These are phyloP conservation scores for Ammospiza nelsoni DNA, from an alignment of 2,113 vertebrate genomes.

Conservation along the genomic window DNA sequence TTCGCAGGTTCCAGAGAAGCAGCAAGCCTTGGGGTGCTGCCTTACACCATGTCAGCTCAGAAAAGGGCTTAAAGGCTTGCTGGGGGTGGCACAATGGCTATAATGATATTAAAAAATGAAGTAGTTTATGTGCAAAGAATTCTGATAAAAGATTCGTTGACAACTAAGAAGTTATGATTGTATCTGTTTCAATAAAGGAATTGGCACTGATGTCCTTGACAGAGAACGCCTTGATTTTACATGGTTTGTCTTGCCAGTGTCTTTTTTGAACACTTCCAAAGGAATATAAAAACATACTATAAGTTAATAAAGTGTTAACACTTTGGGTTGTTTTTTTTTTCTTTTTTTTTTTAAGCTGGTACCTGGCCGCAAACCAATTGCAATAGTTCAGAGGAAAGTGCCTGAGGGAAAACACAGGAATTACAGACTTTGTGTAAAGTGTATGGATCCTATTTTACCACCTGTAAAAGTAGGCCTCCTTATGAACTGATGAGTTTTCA, in stretches of 20 bases:
- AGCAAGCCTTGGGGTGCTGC: not conserved
- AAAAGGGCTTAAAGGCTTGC: not conserved
- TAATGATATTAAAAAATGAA: not conserved
- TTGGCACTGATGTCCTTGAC: not conserved
- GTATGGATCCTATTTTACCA: not conserved
- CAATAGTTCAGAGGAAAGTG: not conserved
- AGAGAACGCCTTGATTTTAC: not conserved
- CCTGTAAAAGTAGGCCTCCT: not conserved
- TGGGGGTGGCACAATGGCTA: not conserved
- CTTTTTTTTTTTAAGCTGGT: not conserved
- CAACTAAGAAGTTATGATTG: not conserved
- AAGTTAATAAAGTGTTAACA: not conserved
- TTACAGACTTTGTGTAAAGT: not conserved
- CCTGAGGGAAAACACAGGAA: not conserved
- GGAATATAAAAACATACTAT: not conserved
- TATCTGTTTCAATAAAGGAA: not conserved
- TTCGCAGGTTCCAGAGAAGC: not conserved
- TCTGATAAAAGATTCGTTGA: not conserved
- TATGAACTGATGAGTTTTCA: slow-evolving; percentile 9
- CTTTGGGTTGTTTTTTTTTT: not conserved
- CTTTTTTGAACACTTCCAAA: not conserved
- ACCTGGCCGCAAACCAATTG: not conserved
- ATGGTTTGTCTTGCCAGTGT: not conserved
- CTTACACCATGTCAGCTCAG: not conserved
- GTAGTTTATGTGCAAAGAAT: not conserved